Evolutionary conservation across 2,888 invertebrate species (phyloP).

Genomic region (Hartigia nigra): DNA sequence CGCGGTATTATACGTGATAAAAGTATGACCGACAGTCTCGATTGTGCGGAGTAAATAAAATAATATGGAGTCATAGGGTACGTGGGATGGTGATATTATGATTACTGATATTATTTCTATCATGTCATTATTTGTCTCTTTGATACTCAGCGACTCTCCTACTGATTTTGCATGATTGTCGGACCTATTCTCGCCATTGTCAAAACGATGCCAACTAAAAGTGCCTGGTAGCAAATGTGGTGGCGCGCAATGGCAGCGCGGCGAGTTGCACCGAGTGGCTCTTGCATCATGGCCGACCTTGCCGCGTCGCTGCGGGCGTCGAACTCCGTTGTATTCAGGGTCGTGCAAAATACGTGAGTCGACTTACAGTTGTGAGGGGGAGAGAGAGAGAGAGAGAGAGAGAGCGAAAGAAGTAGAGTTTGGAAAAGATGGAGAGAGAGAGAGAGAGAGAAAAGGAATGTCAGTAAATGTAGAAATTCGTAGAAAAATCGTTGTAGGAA

Average conservation of each 20-base stretch:
- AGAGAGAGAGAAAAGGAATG: not conserved
- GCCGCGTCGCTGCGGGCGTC: conserved; percentile 50
- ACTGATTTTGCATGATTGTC: not conserved
- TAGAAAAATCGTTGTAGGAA: not conserved
- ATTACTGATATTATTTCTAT: not conserved
- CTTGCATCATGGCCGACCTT: conserved; percentile 56
- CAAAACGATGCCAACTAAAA: not conserved
- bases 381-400: too few relatives aligned
- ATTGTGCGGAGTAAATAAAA: not conserved
- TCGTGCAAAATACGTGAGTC: conserved; percentile 48
- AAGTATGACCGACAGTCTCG: not conserved
- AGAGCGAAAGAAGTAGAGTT: not conserved
- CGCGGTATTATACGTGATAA: not conserved
- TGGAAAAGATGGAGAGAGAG: not conserved
- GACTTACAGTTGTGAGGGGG: conserved; percentile 11
- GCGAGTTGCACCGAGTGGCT: conserved; percentile 21
- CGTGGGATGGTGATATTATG: not conserved
- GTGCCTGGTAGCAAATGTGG: not conserved
- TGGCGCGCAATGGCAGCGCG: not conserved
- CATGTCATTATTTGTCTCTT: not conserved
- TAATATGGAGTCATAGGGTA: too few relatives aligned
- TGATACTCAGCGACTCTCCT: not conserved
- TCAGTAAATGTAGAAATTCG: not conserved
- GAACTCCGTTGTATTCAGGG: conserved; percentile 53
- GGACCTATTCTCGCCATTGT: not conserved